Conservation (phyloP, 2,888 invertebrate species). For the Noctua fimbriata region DNA sequence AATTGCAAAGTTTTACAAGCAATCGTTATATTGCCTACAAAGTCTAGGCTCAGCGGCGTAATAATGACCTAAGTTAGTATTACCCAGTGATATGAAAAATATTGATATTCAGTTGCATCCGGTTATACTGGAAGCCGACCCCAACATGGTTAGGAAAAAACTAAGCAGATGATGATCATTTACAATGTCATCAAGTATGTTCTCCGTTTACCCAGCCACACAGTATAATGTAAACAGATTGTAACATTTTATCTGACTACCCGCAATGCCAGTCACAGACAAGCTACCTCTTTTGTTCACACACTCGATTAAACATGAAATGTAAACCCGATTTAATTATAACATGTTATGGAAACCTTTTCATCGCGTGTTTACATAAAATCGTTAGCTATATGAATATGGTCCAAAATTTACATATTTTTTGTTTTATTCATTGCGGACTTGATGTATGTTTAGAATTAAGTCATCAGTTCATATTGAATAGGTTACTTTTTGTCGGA, state of each 20-base stretch:
- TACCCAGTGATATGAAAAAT: no score
- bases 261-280: slow-evolving; percentile 34
- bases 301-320: slow-evolving; percentile 60
- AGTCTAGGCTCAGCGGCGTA: no score
- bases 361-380: slow-evolving; percentile 51
- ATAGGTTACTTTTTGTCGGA: background rate
- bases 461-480: background rate
- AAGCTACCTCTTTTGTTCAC: slow-evolving; percentile 46
- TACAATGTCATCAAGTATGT: background rate
- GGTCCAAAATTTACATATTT: slow-evolving; percentile 36
- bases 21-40: no score
- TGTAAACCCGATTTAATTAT: slow-evolving; percentile 57
- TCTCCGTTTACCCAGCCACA: background rate
- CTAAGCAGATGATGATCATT: background rate
- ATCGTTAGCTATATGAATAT: slow-evolving; percentile 32
- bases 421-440: slow-evolving; percentile 19
- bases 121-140: background rate
- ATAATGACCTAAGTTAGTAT: no score
- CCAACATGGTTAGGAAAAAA: background rate
- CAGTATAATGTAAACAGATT: slow-evolving; percentile 21
- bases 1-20: no score
- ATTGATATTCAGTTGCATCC: background rate
- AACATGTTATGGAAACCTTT: slow-evolving; percentile 49
- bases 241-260: slow-evolving; percentile 39
- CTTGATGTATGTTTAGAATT: background rate